Conservation (phyloP, 1,140 invertebrate genomes). For the Diachasma alloeum region DNA sequence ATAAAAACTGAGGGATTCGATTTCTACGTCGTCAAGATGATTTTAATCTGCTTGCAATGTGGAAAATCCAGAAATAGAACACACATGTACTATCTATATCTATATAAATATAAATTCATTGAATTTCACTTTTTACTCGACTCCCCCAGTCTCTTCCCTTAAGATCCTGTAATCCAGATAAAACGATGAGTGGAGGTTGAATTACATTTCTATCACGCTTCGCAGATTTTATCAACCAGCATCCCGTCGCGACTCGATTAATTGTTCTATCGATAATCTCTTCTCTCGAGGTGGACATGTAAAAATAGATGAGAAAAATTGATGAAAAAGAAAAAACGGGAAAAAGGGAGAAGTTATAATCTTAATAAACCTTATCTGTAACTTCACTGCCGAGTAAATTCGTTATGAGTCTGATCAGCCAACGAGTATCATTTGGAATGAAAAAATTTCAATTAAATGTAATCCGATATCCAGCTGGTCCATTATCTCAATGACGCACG, state of each 20-base stretch:
- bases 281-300: neutral
- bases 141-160: neutral
- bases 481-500: neutral
- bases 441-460: constrained; percentile 17
- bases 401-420: neutral
- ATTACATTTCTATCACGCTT: constrained; percentile 45
- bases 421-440: neutral
- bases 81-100: neutral
- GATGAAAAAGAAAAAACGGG: neutral
- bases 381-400: neutral
- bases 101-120: constrained; percentile 11
- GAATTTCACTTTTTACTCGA: constrained; percentile 30
- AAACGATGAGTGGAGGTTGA: constrained; percentile 23
- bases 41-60: neutral
- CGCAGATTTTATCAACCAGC: constrained; percentile 12
- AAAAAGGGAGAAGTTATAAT: neutral
- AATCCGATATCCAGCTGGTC: neutral
- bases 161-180: constrained; percentile 50
- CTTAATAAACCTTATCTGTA: neutral
- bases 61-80: neutral
- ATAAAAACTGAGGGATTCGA: neutral
- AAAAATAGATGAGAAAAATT: neutral
- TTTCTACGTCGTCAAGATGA: neutral
- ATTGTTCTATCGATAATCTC: constrained; percentile 21
- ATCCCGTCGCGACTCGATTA: constrained; percentile 11